phyloP scores from a whole-genome alignment of 2,113 vertebrate genomes.

The Tamias sibiricus region DNA sequence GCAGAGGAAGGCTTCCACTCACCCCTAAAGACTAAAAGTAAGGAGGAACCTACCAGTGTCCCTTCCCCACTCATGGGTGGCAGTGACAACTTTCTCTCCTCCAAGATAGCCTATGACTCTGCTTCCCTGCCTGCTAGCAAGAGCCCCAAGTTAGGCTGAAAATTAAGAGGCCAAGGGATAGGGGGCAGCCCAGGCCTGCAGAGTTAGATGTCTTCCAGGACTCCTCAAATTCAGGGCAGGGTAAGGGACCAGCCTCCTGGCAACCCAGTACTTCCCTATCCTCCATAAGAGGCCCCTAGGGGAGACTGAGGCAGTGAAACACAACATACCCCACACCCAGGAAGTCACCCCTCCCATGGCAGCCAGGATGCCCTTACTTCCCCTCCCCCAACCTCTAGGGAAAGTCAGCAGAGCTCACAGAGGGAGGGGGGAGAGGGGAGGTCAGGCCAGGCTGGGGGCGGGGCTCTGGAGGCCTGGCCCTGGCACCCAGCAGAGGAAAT shows the following conservation, averaged over 20 bases:
- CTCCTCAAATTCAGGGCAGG: background rate
- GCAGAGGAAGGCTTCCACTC: background rate
- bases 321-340: slow-evolving; percentile 5
- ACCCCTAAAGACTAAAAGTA: background rate
- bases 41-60: background rate
- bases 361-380: slow-evolving; percentile 32
- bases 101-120: background rate
- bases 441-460: slow-evolving; percentile 70
- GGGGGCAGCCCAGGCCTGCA: background rate
- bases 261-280: background rate
- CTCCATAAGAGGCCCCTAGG: background rate
- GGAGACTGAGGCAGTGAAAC: slow-evolving; percentile 6
- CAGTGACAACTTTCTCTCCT: background rate
- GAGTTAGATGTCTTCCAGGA: background rate
- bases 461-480: slow-evolving; percentile 72
- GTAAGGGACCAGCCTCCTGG: background rate
- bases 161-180: background rate
- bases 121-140: background rate
- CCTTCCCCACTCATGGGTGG: background rate
- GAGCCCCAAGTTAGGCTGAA: background rate
- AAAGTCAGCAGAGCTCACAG: slow-evolving; percentile 30
- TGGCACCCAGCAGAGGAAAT: slow-evolving; percentile 74
- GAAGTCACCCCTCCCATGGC: slow-evolving; percentile 46
- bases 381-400: slow-evolving; percentile 71
- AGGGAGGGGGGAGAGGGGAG: slow-evolving; percentile 49